Evolutionary conservation across 2,113 vertebrate species (phyloP), one percentile per base, ranked within the genome.

Genomic region (Mormyrus lacerda): DNA sequence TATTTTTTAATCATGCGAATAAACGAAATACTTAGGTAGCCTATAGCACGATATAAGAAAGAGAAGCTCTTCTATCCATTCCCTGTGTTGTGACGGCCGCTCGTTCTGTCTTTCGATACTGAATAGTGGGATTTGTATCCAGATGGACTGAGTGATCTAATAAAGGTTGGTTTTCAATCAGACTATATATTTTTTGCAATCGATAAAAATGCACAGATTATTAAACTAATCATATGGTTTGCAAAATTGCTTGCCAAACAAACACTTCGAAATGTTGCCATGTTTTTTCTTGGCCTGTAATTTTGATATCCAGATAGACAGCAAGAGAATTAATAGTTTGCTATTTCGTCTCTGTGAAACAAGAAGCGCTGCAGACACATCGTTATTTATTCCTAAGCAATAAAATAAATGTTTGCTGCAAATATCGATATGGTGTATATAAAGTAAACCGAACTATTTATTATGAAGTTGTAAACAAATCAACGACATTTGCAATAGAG

Each of bases 111-210:
- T 79, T 87, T 87, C 85, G 27, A 42, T 87, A 87, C 50, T 87
- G 85, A 53, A 87, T 53, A 87, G 50, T 51, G 19, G 85, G 85
- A 24, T 8, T 87, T 87, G 47, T 53, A 35, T 55, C 48, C 85
- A 87, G 85, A 87, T 87, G 85, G 47, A 85, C 21, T 48, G 83
- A 48, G 45, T 47, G 83, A 27, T 50, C 44, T 35, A 87, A 87
- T 35, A 87, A 87, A 87, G 85, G 85, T 87, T 55, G 85, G 85
- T 87, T 53, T 87, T 27, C 50, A 87, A 55, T 87, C 50, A 55
- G 24, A 42, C 76, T 82, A 21, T 42, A 82, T 19, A 44, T 50
- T 85, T 50, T 85, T 85, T 85, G 84, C n/a, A 48, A 85, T 85
- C 47, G 21, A 31, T 24, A 35, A 48, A 84, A 50, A 50, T 51